phyloP scores from a whole-genome alignment of 2,888 invertebrate species.

The Archips xylosteana region DNA sequence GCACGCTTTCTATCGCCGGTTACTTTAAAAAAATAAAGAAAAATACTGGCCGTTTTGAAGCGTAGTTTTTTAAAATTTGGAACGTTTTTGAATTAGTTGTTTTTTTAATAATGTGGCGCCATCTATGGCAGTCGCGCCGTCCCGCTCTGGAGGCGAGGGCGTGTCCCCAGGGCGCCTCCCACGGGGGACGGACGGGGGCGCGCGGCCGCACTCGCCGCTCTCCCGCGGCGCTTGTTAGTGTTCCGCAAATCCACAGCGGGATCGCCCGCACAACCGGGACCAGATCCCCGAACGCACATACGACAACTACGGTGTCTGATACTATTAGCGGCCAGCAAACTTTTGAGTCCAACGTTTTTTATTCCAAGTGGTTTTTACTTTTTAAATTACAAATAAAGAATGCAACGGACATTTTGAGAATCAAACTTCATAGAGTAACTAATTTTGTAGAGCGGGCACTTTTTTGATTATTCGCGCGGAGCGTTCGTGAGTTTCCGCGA shows the following conservation, averaged over 20 bases:
- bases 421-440: background rate
- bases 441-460: constrained; percentile 15
- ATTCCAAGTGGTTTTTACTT: constrained; percentile 21
- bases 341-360: constrained; percentile 19
- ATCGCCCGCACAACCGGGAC: constrained; percentile 84
- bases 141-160: constrained; percentile 85
- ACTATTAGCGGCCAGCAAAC: constrained; percentile 51
- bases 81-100: constrained; percentile 47
- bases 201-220: constrained; percentile 81
- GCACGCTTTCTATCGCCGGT: constrained; percentile 49
- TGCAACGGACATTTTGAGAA: constrained; percentile 32
- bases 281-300: constrained; percentile 80
- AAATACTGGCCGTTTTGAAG: constrained; percentile 40
- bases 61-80: background rate
- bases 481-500: constrained; percentile 64
- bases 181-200: constrained; percentile 83
- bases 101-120: constrained; percentile 71
- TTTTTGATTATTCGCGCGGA: constrained; percentile 36
- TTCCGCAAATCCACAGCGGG: constrained; percentile 85
- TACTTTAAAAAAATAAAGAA: constrained; percentile 44
- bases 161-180: constrained; percentile 84
- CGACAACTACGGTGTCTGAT: constrained; percentile 77
- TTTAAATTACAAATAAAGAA: constrained; percentile 10
- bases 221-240: constrained; percentile 86
- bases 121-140: constrained; percentile 70